Percentiles rank a stretch among this genome's conserved stretches.
These are phyloP conservation scores for Macropodus opercularis DNA, from an alignment of 2,797 vertebrate species.

Conservation along the genomic window DNA sequence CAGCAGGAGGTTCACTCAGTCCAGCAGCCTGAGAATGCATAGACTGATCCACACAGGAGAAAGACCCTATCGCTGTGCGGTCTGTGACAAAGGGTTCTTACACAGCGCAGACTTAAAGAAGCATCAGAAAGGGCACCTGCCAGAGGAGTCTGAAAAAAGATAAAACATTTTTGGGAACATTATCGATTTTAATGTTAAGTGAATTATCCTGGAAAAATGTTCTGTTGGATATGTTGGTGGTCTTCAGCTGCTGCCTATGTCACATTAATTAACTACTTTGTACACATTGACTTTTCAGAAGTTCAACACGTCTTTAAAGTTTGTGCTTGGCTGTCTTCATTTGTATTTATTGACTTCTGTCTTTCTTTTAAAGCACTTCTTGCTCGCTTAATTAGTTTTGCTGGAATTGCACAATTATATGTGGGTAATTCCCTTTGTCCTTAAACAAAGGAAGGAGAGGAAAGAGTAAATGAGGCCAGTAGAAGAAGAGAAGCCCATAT, in stretches of 20 bases:
- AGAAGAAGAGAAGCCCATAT: constrained; percentile 8
- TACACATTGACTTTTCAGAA: not conserved
- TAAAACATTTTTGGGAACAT: not conserved
- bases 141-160: not conserved
- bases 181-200: not conserved
- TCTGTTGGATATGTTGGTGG: not conserved
- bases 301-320: not conserved
- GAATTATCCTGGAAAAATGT: too few species aligned
- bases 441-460: constrained; percentile 27
- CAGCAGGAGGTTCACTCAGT: constrained; percentile 52
- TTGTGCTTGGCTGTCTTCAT: not conserved
- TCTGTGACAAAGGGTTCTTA: constrained; percentile 45
- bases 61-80: constrained; percentile 24
- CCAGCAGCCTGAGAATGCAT: constrained; percentile 59
- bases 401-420: constrained; percentile 38
- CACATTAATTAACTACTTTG: not conserved
- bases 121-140: constrained; percentile 45
- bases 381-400: constrained; percentile 19
- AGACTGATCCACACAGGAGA: constrained; percentile 55
- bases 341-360: not conserved
- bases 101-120: constrained; percentile 23
- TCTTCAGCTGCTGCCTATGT: not conserved
- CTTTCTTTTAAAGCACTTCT: not conserved
- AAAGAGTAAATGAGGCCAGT: constrained; percentile 11
- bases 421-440: constrained; percentile 36